Conservation (phyloP, 2,113 vertebrate species). For the Malaclemys terrapin region DNA sequence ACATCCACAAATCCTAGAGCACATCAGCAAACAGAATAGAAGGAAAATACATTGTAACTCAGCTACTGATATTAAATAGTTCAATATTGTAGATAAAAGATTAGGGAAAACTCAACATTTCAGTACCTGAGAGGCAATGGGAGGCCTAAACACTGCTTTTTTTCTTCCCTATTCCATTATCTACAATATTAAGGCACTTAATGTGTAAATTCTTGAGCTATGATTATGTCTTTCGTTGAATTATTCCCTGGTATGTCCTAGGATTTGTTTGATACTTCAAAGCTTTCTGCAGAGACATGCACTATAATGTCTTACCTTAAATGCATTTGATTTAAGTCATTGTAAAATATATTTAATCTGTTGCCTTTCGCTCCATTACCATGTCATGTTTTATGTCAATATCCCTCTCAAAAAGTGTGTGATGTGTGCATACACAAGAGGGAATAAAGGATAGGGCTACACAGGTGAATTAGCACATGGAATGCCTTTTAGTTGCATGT, state of each 20-base stretch:
- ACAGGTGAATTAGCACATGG: rapidly evolving
- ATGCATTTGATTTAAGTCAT: background rate
- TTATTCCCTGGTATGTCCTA: background rate
- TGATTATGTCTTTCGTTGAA: background rate
- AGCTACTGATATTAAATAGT: background rate
- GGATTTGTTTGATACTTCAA: background rate
- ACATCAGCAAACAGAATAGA: background rate
- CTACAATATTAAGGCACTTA: background rate
- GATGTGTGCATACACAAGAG: background rate
- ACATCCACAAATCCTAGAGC: background rate
- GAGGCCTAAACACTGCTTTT: background rate
- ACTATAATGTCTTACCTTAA: background rate
- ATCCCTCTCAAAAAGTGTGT: background rate
- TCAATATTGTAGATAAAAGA: background rate
- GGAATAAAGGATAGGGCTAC: background rate
- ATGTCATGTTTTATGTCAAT: background rate
- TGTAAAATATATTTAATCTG: background rate
- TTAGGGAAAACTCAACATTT: background rate
- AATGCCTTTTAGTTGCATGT: background rate
- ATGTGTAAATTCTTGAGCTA: background rate
- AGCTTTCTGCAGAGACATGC: background rate
- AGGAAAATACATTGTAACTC: background rate
- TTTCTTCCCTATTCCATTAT: background rate
- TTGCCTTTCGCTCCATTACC: background rate
- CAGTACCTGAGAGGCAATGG: background rate